Evolutionary conservation across 2,113 vertebrate species (phyloP), one percentile per base, ranked within the genome.

Genomic region (Microcebus lehilahytsara): DNA sequence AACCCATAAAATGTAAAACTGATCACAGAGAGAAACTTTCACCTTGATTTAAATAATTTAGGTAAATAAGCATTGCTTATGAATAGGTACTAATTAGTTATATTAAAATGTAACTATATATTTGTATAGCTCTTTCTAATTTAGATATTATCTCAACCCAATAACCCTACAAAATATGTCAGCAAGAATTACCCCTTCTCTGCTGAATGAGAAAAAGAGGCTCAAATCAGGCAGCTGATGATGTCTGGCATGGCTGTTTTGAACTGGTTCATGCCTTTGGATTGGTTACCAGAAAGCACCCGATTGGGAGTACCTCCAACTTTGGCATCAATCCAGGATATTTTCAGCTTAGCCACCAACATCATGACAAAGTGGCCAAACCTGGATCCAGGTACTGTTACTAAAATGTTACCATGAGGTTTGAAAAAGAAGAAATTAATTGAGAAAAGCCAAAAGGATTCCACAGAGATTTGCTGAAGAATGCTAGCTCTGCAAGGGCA

Each of bases 1-100:
- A 89, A 89, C 27, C 46, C 49, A 77, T 60, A 66, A 91, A 94
- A 60, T 12, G 20, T 12, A 77, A 91, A 95, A 85, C 37, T 62
- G 6, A 83, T 37, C 19, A 74, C 77, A 78, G 67, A 78, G 16
- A 83, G 4, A 83, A 88, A 4, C 27, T 93, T 77, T 88, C 49
- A 85, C 17, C 30, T 95, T 86, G 19, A 58, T 53, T 96, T 83
- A 79, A 93, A 72, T 74, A 92, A 92, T 66, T 97, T 85, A 67
- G 32, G 51, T 80, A 81, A n/a, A n/a, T 13, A 77, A 87, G 46
- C 9, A 69, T 56, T 74, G 56, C 32, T 66, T 95, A 85, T 96
- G 53, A 78, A 42, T 62, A 84, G 10, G 19, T 42, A 72, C 69
- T 95, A 77, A 71, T 75, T 53, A 64, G 46, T 53, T 78, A 67